Evolutionary conservation across 2,113 vertebrate species (phyloP), one percentile per base, ranked within the genome.

Genomic region (Austrofundulus limnaeus): DNA sequence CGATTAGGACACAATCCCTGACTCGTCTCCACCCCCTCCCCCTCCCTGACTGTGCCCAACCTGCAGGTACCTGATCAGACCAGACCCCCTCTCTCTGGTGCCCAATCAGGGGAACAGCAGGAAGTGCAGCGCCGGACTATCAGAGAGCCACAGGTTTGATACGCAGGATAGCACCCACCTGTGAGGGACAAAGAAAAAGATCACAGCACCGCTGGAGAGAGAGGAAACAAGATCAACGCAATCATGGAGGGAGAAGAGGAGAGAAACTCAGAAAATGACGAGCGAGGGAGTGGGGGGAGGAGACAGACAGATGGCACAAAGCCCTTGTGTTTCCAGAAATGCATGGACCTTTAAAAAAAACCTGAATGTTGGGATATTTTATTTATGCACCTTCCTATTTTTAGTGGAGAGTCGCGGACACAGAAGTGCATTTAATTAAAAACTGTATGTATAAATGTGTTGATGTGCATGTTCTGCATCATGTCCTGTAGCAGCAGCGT

Each of bases 121-220:
- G 34, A 93, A 93, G 74, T 82, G 88, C 64, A 88, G 88, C 25
- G 58, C 78, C 0, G 87, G 90, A 11, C 80, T 88, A 23, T 75
- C 87, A 0, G 93, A 93, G 62, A 90, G 89, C 50, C 86, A 89
- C 75, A 85, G 84, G 62, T 93, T 91, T 3, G 85, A 93, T 19
- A 87, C 84, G 3, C 92, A 91, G 79, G 91, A 92, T 86, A 94
- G 92, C 83, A 94, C 92, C 25, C 92, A 92, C 47, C 91, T 94
- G 89, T 94, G 84, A 94, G 57, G 65, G 48, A 77, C 60, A 69
- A 5, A 70, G 14, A 13, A 24, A n/a, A 21, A 70, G 43, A 43
- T 74, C 51, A 54, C 21, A 72, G 63, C 66, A 64, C 72, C 54
- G 81, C 56, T 34, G 37, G 50, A 68, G 34, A 66, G 34, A 69